Conservation (phyloP, 2,797 vertebrate genomes). For the Sciurus carolinensis region DNA sequence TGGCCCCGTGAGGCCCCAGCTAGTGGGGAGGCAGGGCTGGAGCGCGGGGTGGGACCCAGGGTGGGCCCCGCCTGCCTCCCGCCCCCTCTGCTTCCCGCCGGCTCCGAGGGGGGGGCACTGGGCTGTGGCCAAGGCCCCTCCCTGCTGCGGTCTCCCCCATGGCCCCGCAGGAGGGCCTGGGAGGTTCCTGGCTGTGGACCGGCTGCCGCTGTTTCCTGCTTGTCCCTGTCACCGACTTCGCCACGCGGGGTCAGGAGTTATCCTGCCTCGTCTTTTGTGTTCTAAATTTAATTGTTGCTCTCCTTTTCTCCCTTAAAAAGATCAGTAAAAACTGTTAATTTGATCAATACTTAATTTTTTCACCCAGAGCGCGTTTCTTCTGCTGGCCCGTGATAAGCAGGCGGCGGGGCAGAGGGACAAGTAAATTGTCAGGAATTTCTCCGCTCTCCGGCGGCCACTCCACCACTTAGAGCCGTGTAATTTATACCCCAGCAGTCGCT, state of each 20-base stretch:
- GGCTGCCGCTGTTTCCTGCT: conserved; percentile 89
- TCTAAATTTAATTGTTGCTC: conserved; percentile 95
- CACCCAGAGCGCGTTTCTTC: conserved; percentile 95
- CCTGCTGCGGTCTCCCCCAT: too few relatives aligned
- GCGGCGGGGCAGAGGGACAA: conserved; percentile 91
- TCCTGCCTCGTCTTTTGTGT: conserved; percentile 93
- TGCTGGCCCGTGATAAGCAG: conserved; percentile 98
- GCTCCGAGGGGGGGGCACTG: too few relatives aligned
- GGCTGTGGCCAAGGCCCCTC: too few relatives aligned
- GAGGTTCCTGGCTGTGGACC: conserved; percentile 34
- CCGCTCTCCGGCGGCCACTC: conserved; percentile 93
- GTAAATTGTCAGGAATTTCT: conserved; percentile 94
- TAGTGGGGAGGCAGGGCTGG: neutral
- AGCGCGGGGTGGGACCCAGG: neutral
- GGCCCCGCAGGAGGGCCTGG: neutral
- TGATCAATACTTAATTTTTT: conserved; percentile 99
- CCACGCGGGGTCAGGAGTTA: conserved; percentile 92
- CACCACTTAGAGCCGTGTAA: conserved; percentile 97
- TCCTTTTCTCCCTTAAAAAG: conserved; percentile 93
- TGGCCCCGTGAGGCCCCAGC: neutral
- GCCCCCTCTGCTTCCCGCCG: neutral
- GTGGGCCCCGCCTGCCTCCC: neutral
- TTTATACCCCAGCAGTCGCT: conserved; percentile 98
- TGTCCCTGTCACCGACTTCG: conserved; percentile 90
- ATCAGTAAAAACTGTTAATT: conserved; percentile 99